A percentile compares a stretch with the other conserved stretches of the same genome.
These are phyloP conservation scores for Invenusta paracnida DNA, from an alignment of 2,888 invertebrate genomes.

Conservation along the genomic window DNA sequence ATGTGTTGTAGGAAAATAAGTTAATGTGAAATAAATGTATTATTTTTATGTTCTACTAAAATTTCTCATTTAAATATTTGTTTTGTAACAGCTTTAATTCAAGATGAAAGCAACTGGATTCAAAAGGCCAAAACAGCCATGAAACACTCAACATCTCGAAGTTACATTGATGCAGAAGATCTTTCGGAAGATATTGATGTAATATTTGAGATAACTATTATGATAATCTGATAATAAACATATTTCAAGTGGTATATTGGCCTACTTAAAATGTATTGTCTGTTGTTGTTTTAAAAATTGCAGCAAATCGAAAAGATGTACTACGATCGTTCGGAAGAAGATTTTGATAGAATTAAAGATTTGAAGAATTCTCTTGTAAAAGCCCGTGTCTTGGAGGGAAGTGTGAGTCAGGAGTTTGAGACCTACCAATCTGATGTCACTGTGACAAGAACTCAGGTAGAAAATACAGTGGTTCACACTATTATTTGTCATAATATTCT, in stretches of 20 bases:
- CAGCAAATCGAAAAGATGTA: conserved; percentile 36
- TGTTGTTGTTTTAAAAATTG: background rate
- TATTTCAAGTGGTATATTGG: background rate
- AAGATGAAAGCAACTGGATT: conserved; percentile 36
- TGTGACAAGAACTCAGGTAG: background rate
- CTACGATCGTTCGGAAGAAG: conserved; percentile 39
- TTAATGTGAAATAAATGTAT: too few species aligned
- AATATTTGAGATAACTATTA: background rate
- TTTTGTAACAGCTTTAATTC: conserved; percentile 18
- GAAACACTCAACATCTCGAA: conserved; percentile 36
- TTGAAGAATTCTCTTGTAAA: conserved; percentile 35
- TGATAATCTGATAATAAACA: background rate
- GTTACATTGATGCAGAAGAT: conserved; percentile 36
- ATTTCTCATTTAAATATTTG: background rate
- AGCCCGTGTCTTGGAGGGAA: conserved; percentile 33
- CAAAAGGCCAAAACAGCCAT: conserved; percentile 30
- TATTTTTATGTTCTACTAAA: too few species aligned
- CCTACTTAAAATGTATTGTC: background rate
- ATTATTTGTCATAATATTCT: background rate
- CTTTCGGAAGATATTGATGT: conserved; percentile 40
- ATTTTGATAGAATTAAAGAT: conserved; percentile 35
- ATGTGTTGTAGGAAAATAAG: too few species aligned
- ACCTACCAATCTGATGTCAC: background rate
- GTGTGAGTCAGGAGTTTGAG: conserved; percentile 38
- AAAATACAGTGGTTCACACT: too few species aligned